Base-by-base conservation (phyloP, 2,113 vertebrate species). In the Sprattus sprattus region DNA sequence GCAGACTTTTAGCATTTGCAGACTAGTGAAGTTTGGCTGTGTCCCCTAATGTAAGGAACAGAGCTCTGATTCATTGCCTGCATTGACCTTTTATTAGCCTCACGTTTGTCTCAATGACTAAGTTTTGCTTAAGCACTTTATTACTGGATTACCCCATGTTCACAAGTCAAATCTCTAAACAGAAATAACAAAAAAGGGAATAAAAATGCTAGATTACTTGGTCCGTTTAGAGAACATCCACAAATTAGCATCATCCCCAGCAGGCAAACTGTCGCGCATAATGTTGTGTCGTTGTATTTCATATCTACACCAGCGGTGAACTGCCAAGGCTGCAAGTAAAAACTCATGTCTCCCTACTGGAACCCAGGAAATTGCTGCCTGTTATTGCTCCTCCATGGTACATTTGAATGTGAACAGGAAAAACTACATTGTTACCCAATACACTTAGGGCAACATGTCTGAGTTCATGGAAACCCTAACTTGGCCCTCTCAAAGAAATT, bases 1-100 rank as follows among this genome's bases (percentile, higher is more conserved):
- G 88, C 94, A 94, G 94, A 94, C 93, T 90, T 92, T 91, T 92
- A 88, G 85, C 90, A 90, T 90, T 90, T 87, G 81, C 88, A 89
- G 89, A 90, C 83, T 90, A 89, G 84, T 90, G 88, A 92, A 89
- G 88, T 93, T 93, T 91, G 89, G 82, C 89, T 83, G 45, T 83
- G n/a, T 90, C 83, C 87, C 75, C 81, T 84, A 83, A 84, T 87
- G 20, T 60, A 83, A 88, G 81, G 87, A 87, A 83, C 54, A 84
- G 86, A 88, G 64, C 45, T 78, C 25, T n/a, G 83, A 85, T 92
- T 85, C 60, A 90, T 81, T 78, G 71, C 71, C 71, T 78, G 71
- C 28, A 3, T 11, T 78, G 71, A 78, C 71, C 71, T 78, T 60
- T 78, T 78, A 39, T 78, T 78, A 78, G 71, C 28, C 71, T 15